These are phyloP conservation scores for Troilus luridus DNA, from an alignment of 2,888 invertebrate species.

Conservation along the genomic window DNA sequence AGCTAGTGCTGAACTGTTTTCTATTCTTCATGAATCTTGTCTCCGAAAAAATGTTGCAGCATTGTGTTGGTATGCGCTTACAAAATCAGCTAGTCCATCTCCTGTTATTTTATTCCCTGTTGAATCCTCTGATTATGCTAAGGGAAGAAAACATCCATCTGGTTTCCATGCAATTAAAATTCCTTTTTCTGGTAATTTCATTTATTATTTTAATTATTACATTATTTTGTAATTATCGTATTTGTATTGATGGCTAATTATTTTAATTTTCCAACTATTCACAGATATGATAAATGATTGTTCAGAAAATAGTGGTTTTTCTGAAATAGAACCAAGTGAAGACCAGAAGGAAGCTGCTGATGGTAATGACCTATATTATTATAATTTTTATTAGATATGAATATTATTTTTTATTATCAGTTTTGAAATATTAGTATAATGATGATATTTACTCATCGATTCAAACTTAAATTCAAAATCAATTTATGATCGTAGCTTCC, in stretches of 20 bases:
- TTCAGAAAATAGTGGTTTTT: slow-evolving; percentile 58
- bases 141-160: slow-evolving; percentile 57
- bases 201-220: not conserved
- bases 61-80: slow-evolving; percentile 61
- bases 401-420: not conserved
- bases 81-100: slow-evolving; percentile 48
- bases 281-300: slow-evolving; percentile 59
- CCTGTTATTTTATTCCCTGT: slow-evolving; percentile 57
- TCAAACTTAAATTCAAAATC: too few relatives aligned
- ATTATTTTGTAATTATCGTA: not conserved
- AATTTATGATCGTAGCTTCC: too few relatives aligned
- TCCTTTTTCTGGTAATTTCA: slow-evolving; percentile 58
- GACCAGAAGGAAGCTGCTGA: slow-evolving; percentile 53
- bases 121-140: slow-evolving; percentile 55
- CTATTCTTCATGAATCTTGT: slow-evolving; percentile 54
- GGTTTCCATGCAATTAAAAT: slow-evolving; percentile 60
- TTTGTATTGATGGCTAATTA: not conserved
- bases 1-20: slow-evolving; percentile 52
- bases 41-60: slow-evolving; percentile 56
- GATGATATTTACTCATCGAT: not conserved
- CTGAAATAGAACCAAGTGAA: slow-evolving; percentile 55
- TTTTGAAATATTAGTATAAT: not conserved
- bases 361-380: slow-evolving; percentile 4
- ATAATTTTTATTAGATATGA: not conserved
- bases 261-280: slow-evolving; percentile 29